Percentiles rank a stretch among this genome's conserved stretches.
Conservation (phyloP, 2,888 invertebrate genomes). For the Drosophila setosimentum region DNA sequence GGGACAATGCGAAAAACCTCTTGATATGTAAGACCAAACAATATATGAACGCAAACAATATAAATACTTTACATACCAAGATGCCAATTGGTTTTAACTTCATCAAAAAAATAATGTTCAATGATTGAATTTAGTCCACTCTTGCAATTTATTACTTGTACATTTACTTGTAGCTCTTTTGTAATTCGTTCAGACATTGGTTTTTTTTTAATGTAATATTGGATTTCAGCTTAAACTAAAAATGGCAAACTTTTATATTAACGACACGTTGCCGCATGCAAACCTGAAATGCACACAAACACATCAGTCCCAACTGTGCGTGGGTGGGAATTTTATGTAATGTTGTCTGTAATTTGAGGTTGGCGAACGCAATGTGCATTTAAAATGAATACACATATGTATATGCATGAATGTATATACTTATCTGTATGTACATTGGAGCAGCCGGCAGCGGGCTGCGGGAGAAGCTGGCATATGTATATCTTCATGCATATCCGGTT, state of each 20-base stretch:
- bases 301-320: slow-evolving; percentile 20
- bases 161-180: slow-evolving; percentile 4
- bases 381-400: slow-evolving; percentile 56
- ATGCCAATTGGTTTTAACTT: not conserved
- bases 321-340: slow-evolving; percentile 64
- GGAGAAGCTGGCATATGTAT: slow-evolving; percentile 3
- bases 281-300: slow-evolving; percentile 29
- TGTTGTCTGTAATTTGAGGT: slow-evolving; percentile 74
- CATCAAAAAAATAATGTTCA: too few species aligned
- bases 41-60: not conserved
- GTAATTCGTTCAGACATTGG: slow-evolving; percentile 40
- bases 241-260: slow-evolving; percentile 71
- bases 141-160: not conserved
- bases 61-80: not conserved
- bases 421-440: slow-evolving; percentile 12
- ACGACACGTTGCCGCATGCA: slow-evolving; percentile 32
- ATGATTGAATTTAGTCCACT: not conserved
- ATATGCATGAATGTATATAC: slow-evolving; percentile 1
- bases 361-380: slow-evolving; percentile 70
- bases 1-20: not conserved
- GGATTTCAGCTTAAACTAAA: slow-evolving; percentile 63
- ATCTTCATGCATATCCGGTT: slow-evolving; percentile 13
- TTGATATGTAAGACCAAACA: not conserved
- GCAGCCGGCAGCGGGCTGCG: not conserved
- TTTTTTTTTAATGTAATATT: slow-evolving; percentile 26